These are phyloP conservation scores for Styela clava DNA, from an alignment of 23 tunicate genomes.

Conservation along the genomic window DNA sequence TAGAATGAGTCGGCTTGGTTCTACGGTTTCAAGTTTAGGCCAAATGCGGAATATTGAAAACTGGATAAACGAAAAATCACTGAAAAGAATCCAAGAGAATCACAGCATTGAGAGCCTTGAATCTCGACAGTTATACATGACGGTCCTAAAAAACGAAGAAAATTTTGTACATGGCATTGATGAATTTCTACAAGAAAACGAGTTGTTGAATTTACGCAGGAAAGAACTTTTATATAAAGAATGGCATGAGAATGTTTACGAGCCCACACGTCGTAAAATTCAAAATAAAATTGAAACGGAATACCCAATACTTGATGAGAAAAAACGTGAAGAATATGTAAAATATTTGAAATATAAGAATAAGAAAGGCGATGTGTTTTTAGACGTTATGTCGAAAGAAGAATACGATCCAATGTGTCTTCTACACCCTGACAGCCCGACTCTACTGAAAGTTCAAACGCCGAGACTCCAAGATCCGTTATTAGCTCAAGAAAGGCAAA, in stretches of 20 bases:
- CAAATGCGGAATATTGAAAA: constrained; percentile 35
- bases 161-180: constrained; percentile 85
- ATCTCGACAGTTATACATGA: constrained; percentile 48
- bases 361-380: constrained; percentile 68
- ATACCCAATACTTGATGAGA: constrained; percentile 33
- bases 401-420: constrained; percentile 66
- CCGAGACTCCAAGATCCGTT: constrained; percentile 59
- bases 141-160: constrained; percentile 69
- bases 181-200: constrained; percentile 56
- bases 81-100: constrained; percentile 42
- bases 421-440: constrained; percentile 23
- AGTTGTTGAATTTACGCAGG: constrained; percentile 45
- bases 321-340: constrained; percentile 48
- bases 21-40: constrained; percentile 9
- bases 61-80: constrained; percentile 79
- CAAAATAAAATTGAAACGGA: constrained; percentile 45
- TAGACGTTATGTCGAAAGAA: constrained; percentile 53
- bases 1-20: constrained; percentile 17
- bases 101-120: constrained; percentile 61
- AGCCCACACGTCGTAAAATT: constrained; percentile 49
- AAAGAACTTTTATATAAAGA: constrained; percentile 67
- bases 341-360: constrained; percentile 53
- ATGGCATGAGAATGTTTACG: constrained; percentile 79
- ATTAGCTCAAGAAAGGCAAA: constrained; percentile 46
- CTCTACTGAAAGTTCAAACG: constrained; percentile 34